Evolutionary conservation across 2,888 invertebrate genomes (phyloP), one percentile per base, ranked within the genome.

Genomic region (Aleiodes testaceus): DNA sequence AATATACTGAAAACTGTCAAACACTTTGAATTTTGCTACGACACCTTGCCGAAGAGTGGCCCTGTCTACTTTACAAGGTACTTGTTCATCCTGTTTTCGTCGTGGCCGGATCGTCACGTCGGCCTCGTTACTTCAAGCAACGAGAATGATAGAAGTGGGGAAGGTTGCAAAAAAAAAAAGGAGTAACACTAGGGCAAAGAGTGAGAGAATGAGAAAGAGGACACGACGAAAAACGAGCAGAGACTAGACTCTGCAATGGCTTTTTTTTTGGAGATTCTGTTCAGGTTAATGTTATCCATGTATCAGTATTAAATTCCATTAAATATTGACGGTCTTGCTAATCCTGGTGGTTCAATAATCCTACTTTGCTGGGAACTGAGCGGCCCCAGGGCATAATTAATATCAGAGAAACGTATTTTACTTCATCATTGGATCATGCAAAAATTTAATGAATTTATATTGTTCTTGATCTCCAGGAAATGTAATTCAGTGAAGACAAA

Each of bases 111-210:
- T 70, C 44, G 70, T 70, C 66, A 70, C 70, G 70, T 70, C 70
- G 50, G 66, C 70, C 70, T 70, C 66, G 70, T 70, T 70, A 70
- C 49, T 66, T 50, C 66, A 42, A 61, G 59, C 65, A 59, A 52
- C 59, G 50, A 50, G 50, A 66, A 18, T 66, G 16, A 22, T 50
- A 50, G 63, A 55, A 55, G 52, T 12, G 52, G 16, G 22, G 14
- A 53, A 20, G 52, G 67, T 52, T 59, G 66, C 50, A 66, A 12
- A 11, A 53, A 67, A 50, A 49, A 22, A 36, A 26, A 18, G 68
- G n/a, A 50, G 63, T 12, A 26, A 42, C 22, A 36, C 20, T 22
- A 20, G 7, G 69, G 20, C 36, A 26, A 42, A 50, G 53, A 30
- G 12, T 22, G 20, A 61, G 44, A 66, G 36, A 20, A 42, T 42